Percentiles rank a stretch among this genome's conserved stretches.
Evolutionary conservation across 2,797 vertebrate species (phyloP).

Genomic region (Toxotes lorentzi): DNA sequence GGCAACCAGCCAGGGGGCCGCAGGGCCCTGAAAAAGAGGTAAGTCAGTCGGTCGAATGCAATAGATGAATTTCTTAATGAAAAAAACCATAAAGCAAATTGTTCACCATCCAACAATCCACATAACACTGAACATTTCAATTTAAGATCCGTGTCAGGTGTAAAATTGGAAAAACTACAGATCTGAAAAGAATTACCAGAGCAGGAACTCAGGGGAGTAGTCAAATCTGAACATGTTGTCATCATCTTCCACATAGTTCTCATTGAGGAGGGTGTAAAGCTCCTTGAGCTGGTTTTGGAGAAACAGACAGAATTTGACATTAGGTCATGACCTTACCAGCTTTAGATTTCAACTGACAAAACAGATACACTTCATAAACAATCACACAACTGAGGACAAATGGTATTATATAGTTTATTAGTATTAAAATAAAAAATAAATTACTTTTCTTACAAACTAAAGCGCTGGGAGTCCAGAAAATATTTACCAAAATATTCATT

Average conservation of each 20-base stretch:
- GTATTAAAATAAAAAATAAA: background rate
- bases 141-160: background rate
- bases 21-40: constrained; percentile 88
- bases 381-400: no score
- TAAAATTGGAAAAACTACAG: constrained; percentile 4
- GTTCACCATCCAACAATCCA: background rate
- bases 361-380: no score
- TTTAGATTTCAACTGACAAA: background rate
- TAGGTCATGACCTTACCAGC: background rate
- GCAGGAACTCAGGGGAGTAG: constrained; percentile 97
- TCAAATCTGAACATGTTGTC: constrained; percentile 99
- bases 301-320: background rate
- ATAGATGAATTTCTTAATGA: background rate
- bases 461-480: background rate
- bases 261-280: constrained; percentile 97
- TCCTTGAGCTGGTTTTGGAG: constrained; percentile 91
- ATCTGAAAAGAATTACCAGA: constrained; percentile 88
- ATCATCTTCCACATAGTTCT: constrained; percentile 99
- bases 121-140: background rate
- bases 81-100: no score
- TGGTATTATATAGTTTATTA: no score
- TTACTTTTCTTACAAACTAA: background rate
- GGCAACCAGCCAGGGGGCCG: constrained; percentile 97
- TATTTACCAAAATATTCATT: background rate
- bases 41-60: background rate